Base-by-base conservation (phyloP, 2,888 invertebrate species). In the Platycnemis pennipes region DNA sequence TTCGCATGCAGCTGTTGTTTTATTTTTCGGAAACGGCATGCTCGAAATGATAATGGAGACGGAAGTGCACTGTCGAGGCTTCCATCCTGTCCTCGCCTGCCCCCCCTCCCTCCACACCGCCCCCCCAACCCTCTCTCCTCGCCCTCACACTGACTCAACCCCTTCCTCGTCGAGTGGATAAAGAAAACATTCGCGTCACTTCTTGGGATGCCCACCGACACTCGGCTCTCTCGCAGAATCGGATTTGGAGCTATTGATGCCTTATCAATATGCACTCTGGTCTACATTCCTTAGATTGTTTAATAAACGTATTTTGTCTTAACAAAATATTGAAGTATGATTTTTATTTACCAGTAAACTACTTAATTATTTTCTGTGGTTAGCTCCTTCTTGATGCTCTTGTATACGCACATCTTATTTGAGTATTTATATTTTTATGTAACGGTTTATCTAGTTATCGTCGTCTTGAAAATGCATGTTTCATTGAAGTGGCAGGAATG, bases 11-110 rank as follows among this genome's bases (percentile, higher is more conserved):
- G 22, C 77, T 77, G 77, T 77, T 77, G 77, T 69, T 77, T 77
- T 77, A 77, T 77, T 77, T 77, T 77, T 77, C 77, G 77, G 77
- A 77, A 77, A 77, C 77, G 37, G 77, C 77, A 77, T 77, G 77
- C 77, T 77, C 31, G 77, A 37, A 77, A 77, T 77, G 77, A 77
- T 77, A 77, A 77, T 37, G 77, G 77, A 77, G 77, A 77, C 77
- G 77, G 77, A 77, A 77, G 77, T 77, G 77, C 77, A 77, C 31
- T 77, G 37, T 11, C 13, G 16, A 37, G 77, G 37, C 77, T 77
- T 77, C 77, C 77, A 77, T 77, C 77, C 77, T 31, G 37, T 77
- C 37, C 77, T 11, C 31, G 4, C 16, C 31, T n/a, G 7, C 13
- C 69, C 69, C 69, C 22, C 69, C 69, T 0, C 69, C 63, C 63